These are phyloP conservation scores for Bufo gargarizans DNA, from an alignment of 2,113 vertebrate genomes.

Conservation along the genomic window DNA sequence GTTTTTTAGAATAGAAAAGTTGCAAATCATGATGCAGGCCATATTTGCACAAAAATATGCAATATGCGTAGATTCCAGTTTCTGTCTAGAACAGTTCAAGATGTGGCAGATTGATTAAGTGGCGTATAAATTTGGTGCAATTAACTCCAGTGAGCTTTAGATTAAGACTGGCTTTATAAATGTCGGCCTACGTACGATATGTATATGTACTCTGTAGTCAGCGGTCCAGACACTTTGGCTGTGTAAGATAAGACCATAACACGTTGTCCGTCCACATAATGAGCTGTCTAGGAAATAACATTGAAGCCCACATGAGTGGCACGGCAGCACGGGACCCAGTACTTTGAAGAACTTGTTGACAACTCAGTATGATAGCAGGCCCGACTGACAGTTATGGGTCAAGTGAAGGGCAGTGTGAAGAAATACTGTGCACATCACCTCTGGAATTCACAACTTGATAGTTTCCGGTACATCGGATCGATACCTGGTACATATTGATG, in stretches of 20 bases:
- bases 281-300: neutral
- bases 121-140: too few species aligned
- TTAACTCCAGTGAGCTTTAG: too few species aligned
- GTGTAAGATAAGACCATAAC: too few species aligned
- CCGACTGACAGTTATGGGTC: neutral
- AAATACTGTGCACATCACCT: neutral
- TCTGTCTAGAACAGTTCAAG: too few species aligned
- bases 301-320: neutral
- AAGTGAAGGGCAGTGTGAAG: slow-evolving; percentile 1
- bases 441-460: neutral
- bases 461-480: neutral
- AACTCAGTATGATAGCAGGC: neutral
- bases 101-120: too few species aligned
- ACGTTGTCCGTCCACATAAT: neutral
- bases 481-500: neutral
- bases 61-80: too few species aligned
- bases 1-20: too few species aligned
- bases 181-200: too few species aligned
- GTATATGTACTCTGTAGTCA: neutral
- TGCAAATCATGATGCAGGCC: too few species aligned
- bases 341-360: neutral
- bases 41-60: too few species aligned
- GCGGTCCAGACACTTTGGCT: neutral
- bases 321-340: neutral
- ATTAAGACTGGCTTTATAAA: too few species aligned